phyloP scores from a whole-genome alignment of 2,113 vertebrate genomes.

The Scomber colias region DNA sequence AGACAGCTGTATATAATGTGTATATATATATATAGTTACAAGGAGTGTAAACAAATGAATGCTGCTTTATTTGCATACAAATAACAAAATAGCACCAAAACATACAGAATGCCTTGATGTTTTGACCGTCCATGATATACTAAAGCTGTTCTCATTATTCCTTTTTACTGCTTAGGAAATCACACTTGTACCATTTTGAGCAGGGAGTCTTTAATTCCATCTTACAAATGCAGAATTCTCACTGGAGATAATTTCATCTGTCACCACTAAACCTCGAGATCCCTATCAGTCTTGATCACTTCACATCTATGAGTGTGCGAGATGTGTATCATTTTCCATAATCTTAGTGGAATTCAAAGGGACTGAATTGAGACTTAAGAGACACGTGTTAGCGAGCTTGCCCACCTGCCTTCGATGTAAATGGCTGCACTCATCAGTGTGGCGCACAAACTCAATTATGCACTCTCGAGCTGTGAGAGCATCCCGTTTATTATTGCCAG shows the following conservation, averaged over 20 bases:
- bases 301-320: slow-evolving; percentile 72
- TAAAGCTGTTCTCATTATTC: slow-evolving; percentile 39
- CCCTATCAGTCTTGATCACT: slow-evolving; percentile 75
- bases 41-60: background rate
- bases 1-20: slow-evolving; percentile 19
- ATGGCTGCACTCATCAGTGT: slow-evolving; percentile 77
- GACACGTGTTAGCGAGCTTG: slow-evolving; percentile 60
- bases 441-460: slow-evolving; percentile 77
- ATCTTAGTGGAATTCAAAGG: slow-evolving; percentile 78
- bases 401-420: slow-evolving; percentile 77
- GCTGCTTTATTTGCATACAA: slow-evolving; percentile 11
- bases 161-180: slow-evolving; percentile 42
- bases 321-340: slow-evolving; percentile 79
- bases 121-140: slow-evolving; percentile 30
- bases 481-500: slow-evolving; percentile 74
- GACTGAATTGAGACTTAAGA: slow-evolving; percentile 68
- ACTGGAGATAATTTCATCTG: slow-evolving; percentile 73
- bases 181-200: slow-evolving; percentile 58
- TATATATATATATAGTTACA: background rate
- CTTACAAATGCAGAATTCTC: slow-evolving; percentile 72
- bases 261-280: slow-evolving; percentile 80
- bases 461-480: slow-evolving; percentile 69
- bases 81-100: slow-evolving; percentile 12
- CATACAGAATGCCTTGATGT: slow-evolving; percentile 9
- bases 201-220: slow-evolving; percentile 70